Evolutionary conservation across 2,113 vertebrate genomes (phyloP), one percentile per base, ranked within the genome.

Genomic region (Pseudorasbora parva): DNA sequence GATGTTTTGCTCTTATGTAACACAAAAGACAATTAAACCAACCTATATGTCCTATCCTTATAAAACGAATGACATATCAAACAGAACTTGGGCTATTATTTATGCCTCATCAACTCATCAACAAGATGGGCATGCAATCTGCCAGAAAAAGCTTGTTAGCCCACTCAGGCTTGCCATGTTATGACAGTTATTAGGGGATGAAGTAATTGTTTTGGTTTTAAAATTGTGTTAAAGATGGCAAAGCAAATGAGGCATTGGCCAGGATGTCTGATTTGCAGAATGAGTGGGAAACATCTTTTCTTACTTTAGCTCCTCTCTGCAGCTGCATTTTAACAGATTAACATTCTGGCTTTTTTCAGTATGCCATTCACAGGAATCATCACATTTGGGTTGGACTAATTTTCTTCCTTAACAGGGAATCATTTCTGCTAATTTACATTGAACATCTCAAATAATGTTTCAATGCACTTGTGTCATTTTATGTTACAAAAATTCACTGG

Each of bases 381-480:
- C 77, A 91, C 87, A 86, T 81, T 86, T 57, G 51, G 78, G 82
- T 89, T 88, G 89, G 90, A 92, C 91, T 85, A 43, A 23, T 49
- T 87, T 87, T 88, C 87, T 89, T 84, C 85, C 87, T 87, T 90
- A 90, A 92, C 78, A 89, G 84, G 85, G 87, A 92, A 93, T 92
- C 90, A 92, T 86, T 86, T 90, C 92, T 88, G 90, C 82, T 91
- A 19, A 54, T 19, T 2, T 8, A 91, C 92, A 92, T 92, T 86
- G 90, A 90, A 88, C 91, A 90, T 91, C 17, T 54, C 84, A 91
- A 92, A 93, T 90, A 84, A 93, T 88, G 84, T 89, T 90, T 91
- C 88, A 91, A 60, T 91, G 84, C 60, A 66, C 88, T 90, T 92
- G 88, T 37, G 21, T 88, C 81, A 87, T 66, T 89, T 91, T 82